These are phyloP conservation scores for Botia kubotai DNA, from an alignment of 2,797 vertebrate genomes.

Conservation along the genomic window DNA sequence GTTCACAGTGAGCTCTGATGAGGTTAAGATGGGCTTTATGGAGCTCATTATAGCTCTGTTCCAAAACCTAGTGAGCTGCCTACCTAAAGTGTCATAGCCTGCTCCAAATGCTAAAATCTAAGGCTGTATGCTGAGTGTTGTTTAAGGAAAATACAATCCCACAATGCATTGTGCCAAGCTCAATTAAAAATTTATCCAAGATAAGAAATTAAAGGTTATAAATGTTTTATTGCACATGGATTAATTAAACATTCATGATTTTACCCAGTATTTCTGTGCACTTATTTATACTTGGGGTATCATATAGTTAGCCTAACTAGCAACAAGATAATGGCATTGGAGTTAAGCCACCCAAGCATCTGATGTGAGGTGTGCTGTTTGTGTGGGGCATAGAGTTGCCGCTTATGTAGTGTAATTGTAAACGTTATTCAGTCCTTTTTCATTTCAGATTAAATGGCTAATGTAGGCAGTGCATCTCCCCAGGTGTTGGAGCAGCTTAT, in stretches of 20 bases:
- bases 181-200: background rate
- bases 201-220: background rate
- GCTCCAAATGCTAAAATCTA: background rate
- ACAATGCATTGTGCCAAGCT: background rate
- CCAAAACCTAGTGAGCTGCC: conserved; percentile 4
- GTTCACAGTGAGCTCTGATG: conserved; percentile 31
- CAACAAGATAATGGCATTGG: background rate
- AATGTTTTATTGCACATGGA: too few species aligned
- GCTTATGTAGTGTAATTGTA: background rate
- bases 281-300: background rate
- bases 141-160: background rate
- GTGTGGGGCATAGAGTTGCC: too few species aligned
- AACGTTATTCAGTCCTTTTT: background rate
- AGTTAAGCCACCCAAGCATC: background rate
- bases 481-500: conserved; percentile 11
- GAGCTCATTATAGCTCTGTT: background rate
- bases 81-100: background rate
- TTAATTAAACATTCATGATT: background rate
- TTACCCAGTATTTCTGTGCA: background rate
- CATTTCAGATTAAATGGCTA: background rate
- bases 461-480: background rate
- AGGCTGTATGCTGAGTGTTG: background rate
- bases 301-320: background rate
- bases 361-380: background rate
- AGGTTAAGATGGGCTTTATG: conserved; percentile 44